These are phyloP conservation scores for Ctenicera cuprea DNA, from an alignment of 2,888 invertebrate species.

Conservation along the genomic window DNA sequence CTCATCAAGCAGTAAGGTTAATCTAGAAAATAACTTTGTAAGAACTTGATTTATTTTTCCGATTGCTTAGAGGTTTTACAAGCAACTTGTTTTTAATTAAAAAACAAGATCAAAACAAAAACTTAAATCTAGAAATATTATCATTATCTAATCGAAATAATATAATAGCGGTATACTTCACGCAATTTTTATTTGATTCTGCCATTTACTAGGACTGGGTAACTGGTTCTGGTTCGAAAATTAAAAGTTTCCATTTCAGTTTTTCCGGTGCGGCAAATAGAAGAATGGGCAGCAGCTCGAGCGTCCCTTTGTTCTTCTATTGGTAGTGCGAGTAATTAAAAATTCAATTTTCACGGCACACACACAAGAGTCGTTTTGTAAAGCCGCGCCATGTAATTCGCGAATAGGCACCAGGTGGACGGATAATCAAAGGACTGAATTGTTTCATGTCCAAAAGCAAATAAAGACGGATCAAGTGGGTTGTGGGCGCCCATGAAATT, in stretches of 20 bases:
- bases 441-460: conserved; percentile 54
- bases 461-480: conserved; percentile 53
- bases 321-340: conserved; percentile 47
- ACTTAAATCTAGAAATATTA: no score
- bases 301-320: conserved; percentile 27
- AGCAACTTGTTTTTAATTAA: no score
- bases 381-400: conserved; percentile 41
- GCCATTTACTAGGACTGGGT: neutral
- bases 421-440: conserved; percentile 53
- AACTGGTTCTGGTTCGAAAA: conserved; percentile 1
- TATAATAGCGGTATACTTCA: no score
- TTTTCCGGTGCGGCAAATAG: conserved; percentile 27
- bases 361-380: conserved; percentile 41
- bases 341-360: conserved; percentile 51
- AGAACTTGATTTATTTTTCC: no score
- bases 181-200: neutral
- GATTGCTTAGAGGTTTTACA: no score
- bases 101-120: no score
- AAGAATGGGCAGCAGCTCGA: conserved; percentile 16
- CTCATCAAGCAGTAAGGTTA: neutral
- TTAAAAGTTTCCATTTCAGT: conserved; percentile 30
- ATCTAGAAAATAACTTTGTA: no score
- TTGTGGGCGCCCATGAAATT: conserved; percentile 46
- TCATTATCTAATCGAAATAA: no score
- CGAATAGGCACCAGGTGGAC: conserved; percentile 51